phyloP scores from a whole-genome alignment of 37 sponge, comb jelly and placozoan genomes.

The Halichondria panicea region DNA sequence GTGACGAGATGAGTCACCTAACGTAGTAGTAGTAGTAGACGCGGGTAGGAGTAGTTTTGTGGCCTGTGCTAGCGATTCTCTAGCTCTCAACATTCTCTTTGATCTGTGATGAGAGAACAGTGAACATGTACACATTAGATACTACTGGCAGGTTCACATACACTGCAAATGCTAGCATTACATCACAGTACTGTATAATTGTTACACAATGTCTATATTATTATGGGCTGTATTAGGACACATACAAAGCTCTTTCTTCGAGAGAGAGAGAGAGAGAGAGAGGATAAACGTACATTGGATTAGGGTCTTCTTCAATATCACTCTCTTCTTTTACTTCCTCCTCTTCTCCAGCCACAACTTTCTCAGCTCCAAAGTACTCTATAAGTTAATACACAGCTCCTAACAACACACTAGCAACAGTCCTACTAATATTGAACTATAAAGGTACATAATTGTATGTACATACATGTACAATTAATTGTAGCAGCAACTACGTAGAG shows the following conservation, averaged over 20 bases:
- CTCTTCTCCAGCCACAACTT: conserved; percentile 41
- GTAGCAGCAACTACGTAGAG: neutral
- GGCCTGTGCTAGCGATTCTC: conserved; percentile 7
- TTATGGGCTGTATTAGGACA: too few species aligned
- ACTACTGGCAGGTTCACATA: neutral
- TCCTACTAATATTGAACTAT: neutral
- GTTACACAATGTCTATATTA: too few species aligned
- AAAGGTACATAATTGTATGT: neutral
- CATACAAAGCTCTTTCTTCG: too few species aligned
- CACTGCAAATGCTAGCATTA: too few species aligned
- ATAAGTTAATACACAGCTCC: neutral
- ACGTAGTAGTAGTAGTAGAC: neutral
- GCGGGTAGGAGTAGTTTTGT: conserved; percentile 8
- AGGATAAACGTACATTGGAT: too few species aligned
- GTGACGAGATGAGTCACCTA: neutral
- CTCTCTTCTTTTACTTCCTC: conserved; percentile 29
- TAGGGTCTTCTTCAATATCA: conserved; percentile 14
- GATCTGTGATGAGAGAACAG: neutral
- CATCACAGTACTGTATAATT: too few species aligned
- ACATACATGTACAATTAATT: conserved; percentile 3
- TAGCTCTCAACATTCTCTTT: conserved; percentile 9
- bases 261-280: too few species aligned
- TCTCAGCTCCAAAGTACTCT: conserved; percentile 57
- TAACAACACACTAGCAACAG: neutral
- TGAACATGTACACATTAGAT: too few species aligned